Percentiles rank a stretch among this genome's conserved stretches.
Conservation (phyloP, 1,140 invertebrate species). For the Tyrophagus putrescentiae region DNA sequence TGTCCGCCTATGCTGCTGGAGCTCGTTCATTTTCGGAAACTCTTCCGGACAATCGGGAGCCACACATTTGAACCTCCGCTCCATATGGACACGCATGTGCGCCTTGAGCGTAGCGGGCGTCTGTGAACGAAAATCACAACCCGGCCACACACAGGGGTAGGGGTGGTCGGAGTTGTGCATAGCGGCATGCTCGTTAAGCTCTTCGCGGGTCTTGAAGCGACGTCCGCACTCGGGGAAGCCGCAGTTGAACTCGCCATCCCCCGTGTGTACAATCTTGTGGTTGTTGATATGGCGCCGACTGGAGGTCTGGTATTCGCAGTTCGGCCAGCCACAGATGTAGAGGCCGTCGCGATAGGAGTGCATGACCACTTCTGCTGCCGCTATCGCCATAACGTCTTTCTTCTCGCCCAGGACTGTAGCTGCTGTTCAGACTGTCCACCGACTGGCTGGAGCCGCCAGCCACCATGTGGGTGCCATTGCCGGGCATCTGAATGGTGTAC, state of each 20-base stretch:
- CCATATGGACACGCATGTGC: conserved; percentile 15
- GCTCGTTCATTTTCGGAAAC: neutral
- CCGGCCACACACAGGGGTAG: conserved; percentile 18
- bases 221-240: conserved; percentile 12
- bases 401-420: conserved; percentile 12
- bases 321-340: conserved; percentile 12
- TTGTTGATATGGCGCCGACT: conserved; percentile 10
- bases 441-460: neutral
- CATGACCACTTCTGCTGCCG: conserved; percentile 13
- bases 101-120: conserved; percentile 12
- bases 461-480: neutral
- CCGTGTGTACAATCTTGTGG: conserved; percentile 13
- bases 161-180: conserved; percentile 9
- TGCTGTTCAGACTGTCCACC: conserved; percentile 4
- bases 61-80: conserved; percentile 16
- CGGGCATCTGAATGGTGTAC: neutral
- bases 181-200: conserved; percentile 16
- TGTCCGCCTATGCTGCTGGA: neutral
- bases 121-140: conserved; percentile 17
- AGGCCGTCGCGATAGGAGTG: conserved; percentile 15
- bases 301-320: conserved; percentile 15
- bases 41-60: conserved; percentile 7
- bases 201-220: conserved; percentile 14
- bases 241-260: conserved; percentile 16
- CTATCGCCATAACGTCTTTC: conserved; percentile 17